phyloP scores from a whole-genome alignment of 2,797 vertebrate genomes.

The Myotis myotis region DNA sequence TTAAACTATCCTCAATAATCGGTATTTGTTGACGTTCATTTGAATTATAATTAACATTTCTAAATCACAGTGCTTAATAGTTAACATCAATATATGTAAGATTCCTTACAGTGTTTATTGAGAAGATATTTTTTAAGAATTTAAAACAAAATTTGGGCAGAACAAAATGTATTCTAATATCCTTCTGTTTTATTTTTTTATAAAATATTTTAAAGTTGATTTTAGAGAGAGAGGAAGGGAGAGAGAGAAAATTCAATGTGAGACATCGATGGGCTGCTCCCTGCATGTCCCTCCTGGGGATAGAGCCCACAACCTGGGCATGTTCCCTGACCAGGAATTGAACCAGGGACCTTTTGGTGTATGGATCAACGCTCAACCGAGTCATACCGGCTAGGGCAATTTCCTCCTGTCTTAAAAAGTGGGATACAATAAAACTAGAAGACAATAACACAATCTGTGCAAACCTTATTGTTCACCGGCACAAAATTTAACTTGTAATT shows the following conservation, averaged over 20 bases:
- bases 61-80: slow-evolving; percentile 29
- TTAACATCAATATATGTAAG: slow-evolving; percentile 11
- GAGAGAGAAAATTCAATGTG: too few species aligned
- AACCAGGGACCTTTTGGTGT: too few species aligned
- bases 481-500: slow-evolving; percentile 35
- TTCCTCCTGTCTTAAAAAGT: slow-evolving; percentile 12
- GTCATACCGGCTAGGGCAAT: neutral
- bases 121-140: slow-evolving; percentile 29
- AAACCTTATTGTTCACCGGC: neutral
- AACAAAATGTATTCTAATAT: neutral
- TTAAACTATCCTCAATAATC: neutral
- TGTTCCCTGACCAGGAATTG: too few species aligned
- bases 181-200: neutral
- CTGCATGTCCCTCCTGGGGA: too few species aligned
- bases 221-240: too few species aligned
- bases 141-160: neutral
- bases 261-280: too few species aligned
- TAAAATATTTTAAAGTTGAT: too few species aligned
- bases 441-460: neutral
- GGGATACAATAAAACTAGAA: neutral
- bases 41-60: slow-evolving; percentile 42
- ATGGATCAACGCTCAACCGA: too few species aligned
- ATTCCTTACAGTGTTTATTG: slow-evolving; percentile 1
- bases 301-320: too few species aligned
- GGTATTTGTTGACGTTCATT: neutral